Evolutionary conservation across 2,113 vertebrate species (phyloP), one percentile per base, ranked within the genome.

Genomic region (Nerophis lumbriciformis): DNA sequence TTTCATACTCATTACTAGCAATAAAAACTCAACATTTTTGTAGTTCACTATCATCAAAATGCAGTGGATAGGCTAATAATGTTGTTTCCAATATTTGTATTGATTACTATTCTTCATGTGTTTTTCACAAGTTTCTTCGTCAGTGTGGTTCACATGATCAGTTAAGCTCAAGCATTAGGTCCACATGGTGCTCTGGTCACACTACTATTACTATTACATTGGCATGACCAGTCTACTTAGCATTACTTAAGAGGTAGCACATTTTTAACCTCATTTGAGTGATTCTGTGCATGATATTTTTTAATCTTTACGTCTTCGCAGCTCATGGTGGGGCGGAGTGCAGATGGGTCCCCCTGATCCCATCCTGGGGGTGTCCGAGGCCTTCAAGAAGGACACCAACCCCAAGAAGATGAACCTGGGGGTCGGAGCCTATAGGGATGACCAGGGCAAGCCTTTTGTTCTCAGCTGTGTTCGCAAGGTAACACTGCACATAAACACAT

Each of bases 331-430:
- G 95, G 69, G 92, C 48, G 93, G 94, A 6, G 93, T 98, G 78
- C 93, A 94, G 83, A 96, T 98, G 95, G 95, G 95, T 4, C 95
- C 94, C 63, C 94, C 95, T 0, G 95, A 98, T 81, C 95, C 95
- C 66, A 97, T 98, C 73, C 89, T 98, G 84, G 95, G 95, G 9
- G 94, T 98, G 71, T 93, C 90, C 0, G 95, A 98, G 84, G 95
- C 95, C 73, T 98, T 89, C 90, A 98, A 94, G 76, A 93, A 85
- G 0, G 95, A 98, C 83, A 90, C 81, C 73, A 97, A 90, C 79
- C 88, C 92, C 63, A 97, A 97, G 88, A 98, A 98, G 87, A 98
- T 97, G 94, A 98, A 98, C 80, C 88, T 98, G 76, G 95, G 95
- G 0, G 95, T 98, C 1, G 95, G 95, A 35, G 95, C 95, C 0